These are phyloP conservation scores for Spisula solida DNA, from an alignment of 2,888 invertebrate species.

Conservation along the genomic window DNA sequence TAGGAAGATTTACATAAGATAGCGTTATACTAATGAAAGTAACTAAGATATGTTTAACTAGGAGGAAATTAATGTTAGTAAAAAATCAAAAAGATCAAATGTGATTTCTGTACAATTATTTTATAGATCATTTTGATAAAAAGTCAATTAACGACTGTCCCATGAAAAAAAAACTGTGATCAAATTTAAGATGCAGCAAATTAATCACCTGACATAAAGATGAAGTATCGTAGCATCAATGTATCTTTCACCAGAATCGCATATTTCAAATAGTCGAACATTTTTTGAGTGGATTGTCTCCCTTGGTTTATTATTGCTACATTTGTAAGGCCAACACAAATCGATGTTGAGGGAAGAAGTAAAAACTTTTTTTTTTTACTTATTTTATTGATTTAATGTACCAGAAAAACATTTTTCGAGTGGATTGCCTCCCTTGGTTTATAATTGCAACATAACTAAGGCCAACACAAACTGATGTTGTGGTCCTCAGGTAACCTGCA, in stretches of 20 bases:
- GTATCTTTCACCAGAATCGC: not conserved
- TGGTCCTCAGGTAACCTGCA: too few species aligned
- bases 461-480: too few species aligned
- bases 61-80: conserved; percentile 27
- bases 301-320: not conserved
- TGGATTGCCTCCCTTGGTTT: conserved; percentile 8
- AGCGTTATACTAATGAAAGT: conserved; percentile 37
- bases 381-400: too few species aligned
- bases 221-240: not conserved
- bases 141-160: conserved; percentile 59
- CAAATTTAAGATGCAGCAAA: conserved; percentile 23
- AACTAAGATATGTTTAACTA: conserved; percentile 19
- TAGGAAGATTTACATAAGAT: conserved; percentile 34
- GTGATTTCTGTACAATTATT: conserved; percentile 16
- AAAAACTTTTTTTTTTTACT: too few species aligned
- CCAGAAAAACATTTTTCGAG: not conserved
- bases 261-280: not conserved
- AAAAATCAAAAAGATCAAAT: conserved; percentile 43
- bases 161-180: conserved; percentile 24
- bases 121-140: conserved; percentile 53
- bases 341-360: too few species aligned
- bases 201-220: conserved; percentile 10
- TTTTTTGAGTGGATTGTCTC: not conserved
- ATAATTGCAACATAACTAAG: too few species aligned
- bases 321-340: too few species aligned